Evolutionary conservation across 2,797 vertebrate genomes (phyloP).

Genomic region (Xenopus petersii): DNA sequence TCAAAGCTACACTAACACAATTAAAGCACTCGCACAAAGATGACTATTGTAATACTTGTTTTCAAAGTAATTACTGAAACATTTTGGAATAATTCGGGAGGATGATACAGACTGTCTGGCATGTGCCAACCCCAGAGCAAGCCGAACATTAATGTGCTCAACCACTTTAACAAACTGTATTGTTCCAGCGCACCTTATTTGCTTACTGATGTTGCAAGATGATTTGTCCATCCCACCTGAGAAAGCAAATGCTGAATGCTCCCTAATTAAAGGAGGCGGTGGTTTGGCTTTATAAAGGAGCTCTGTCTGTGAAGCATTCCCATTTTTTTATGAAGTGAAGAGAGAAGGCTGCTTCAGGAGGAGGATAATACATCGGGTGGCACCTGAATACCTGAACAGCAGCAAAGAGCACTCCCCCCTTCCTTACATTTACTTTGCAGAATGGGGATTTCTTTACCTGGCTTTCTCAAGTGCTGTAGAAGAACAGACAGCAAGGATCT

Average conservation of each 20-base stretch:
- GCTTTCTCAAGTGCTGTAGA: constrained; percentile 28
- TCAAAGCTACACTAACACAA: too few species aligned
- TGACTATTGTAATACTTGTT: too few species aligned
- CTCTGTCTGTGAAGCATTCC: constrained; percentile 1
- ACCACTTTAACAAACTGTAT: constrained; percentile 17
- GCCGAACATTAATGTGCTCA: background rate
- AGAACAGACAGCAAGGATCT: constrained; percentile 35
- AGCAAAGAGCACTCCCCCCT: background rate
- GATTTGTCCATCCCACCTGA: constrained; percentile 24
- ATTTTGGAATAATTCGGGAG: too few species aligned
- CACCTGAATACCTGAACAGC: constrained; percentile 10
- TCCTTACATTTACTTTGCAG: background rate
- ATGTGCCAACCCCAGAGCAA: background rate
- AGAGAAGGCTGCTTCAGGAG: constrained; percentile 14
- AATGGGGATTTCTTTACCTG: constrained; percentile 36
- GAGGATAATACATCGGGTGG: background rate
- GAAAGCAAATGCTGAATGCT: constrained; percentile 16
- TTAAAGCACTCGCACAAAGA: too few species aligned
- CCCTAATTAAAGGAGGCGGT: constrained; percentile 28
- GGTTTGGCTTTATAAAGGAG: constrained; percentile 24
- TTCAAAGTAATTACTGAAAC: too few species aligned
- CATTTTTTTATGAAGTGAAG: background rate
- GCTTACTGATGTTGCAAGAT: constrained; percentile 27
- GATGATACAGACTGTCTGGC: too few species aligned
- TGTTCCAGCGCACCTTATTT: constrained; percentile 12